Base-by-base conservation (phyloP, 53 echinoderm and acorn worm genomes). In the Luidia sarsii region DNA sequence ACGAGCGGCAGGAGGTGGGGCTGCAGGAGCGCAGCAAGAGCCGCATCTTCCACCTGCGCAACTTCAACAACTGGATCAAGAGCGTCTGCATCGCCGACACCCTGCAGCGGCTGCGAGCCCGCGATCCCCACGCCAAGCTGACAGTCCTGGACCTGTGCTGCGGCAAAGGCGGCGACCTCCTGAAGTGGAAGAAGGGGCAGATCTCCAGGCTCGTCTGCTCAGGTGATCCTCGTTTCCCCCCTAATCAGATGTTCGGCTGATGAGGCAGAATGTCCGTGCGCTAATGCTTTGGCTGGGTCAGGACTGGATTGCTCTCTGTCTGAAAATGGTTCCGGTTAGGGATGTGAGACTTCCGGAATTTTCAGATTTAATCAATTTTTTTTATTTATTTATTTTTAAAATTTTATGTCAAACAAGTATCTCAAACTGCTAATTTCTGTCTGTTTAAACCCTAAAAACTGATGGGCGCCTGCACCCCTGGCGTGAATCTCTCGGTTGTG, bases 61-160 rank as follows among this genome's bases (percentile, higher is more conserved):
- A 95, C 70, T 95, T 95, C 79, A 95, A 95, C 83, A 95, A 95
- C 83, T 95, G 96, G 96, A 90, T 90, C 22, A 95, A 95, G 86
- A 96, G 97, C 57, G 75, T 93, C 54, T 84, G 93, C 37, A 88
- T 96, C 21, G 90, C 91, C 14, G 85, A 96, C 39, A 71, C 88
- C 13, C 48, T 96, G 50, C 70, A 63, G 33, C 83, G 71, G 2
- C 75, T 93, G 38, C 51, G 89, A 48, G 51, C 69, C 4, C 60
- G 81, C 14, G 75, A 85, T 15, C 62, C 77, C 18, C 53, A 50
- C 23, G 85, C 79, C 23, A 69, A 52, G 33, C 50, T 86, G 57
- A 75, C 93, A 21, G 97, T 90, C 19, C 87, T 96, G 7, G 97
- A 96, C 65, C 81, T 96, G 55, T 87, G 90, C 70, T 96, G 97